phyloP scores from a whole-genome alignment of 2,113 vertebrate genomes.

The Sapajus apella region DNA sequence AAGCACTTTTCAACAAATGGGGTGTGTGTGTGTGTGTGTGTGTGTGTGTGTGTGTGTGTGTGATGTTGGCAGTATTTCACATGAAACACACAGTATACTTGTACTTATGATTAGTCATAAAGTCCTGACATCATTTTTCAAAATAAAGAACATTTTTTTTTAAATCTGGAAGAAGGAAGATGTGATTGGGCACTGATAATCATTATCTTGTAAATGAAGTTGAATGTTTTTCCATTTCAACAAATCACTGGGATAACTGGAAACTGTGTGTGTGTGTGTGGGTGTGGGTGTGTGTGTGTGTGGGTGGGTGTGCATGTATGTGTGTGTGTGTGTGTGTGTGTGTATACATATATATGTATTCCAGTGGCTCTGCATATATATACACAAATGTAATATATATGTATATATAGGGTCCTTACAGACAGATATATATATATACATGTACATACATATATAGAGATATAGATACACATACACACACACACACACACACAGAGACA shows the following conservation, averaged over 20 bases:
- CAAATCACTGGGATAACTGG: background rate
- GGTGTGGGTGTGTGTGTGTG: no score
- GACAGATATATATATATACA: no score
- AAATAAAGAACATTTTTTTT: background rate
- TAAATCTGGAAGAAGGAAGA: background rate
- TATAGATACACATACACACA: accelerated
- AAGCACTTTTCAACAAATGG: background rate
- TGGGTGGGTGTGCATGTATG: no score
- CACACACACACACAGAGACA: no score
- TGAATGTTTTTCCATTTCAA: conserved; percentile 11
- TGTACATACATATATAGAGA: no score
- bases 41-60: background rate
- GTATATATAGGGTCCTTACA: background rate
- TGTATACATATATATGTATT: no score
- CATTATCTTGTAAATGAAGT: background rate
- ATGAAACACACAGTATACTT: background rate
- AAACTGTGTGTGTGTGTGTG: background rate
- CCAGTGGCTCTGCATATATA: no score
- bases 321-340: accelerated
- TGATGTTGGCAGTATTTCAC: background rate
- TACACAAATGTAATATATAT: background rate
- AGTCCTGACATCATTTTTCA: background rate
- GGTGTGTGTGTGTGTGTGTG: background rate
- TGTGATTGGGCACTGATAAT: background rate
- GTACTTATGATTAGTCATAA: background rate